phyloP scores from a whole-genome alignment of 1,140 invertebrate genomes.

The Potamilus streckersoni region DNA sequence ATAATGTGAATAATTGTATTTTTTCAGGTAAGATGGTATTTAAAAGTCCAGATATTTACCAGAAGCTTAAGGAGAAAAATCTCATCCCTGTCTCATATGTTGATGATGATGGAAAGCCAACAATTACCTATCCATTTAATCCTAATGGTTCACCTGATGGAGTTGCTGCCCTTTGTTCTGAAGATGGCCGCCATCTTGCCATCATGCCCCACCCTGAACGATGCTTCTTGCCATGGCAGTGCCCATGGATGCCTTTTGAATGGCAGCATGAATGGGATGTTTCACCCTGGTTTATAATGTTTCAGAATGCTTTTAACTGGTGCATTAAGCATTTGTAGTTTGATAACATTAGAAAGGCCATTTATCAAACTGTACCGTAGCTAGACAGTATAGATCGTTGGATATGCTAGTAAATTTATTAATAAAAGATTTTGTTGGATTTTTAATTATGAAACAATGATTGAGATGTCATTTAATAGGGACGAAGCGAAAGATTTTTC shows the following conservation, averaged over 20 bases:
- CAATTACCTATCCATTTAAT: constrained; percentile 90
- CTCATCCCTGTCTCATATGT: constrained; percentile 86
- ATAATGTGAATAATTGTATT: not conserved
- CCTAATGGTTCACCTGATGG: constrained; percentile 87
- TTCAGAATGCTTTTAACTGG: constrained; percentile 92
- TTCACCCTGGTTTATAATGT: constrained; percentile 93
- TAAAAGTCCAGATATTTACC: constrained; percentile 69
- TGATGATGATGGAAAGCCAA: constrained; percentile 81
- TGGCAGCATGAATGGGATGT: constrained; percentile 69
- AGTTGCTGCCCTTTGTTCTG: constrained; percentile 89
- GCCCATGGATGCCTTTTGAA: constrained; percentile 65
- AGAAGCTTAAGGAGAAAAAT: constrained; percentile 73
- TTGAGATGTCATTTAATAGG: too few species aligned
- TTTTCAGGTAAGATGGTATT: constrained; percentile 73
- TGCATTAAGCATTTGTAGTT: constrained; percentile 44
- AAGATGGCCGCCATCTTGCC: constrained; percentile 91
- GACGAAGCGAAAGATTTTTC: too few species aligned
- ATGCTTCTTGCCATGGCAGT: constrained; percentile 65
- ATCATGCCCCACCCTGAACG: constrained; percentile 99
- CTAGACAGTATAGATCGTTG: not conserved
- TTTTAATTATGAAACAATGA: too few species aligned
- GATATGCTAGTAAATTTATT: not conserved
- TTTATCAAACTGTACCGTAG: not conserved
- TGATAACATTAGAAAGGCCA: not conserved
- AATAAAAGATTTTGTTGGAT: too few species aligned